Conservation (phyloP, 2,113 vertebrate genomes). For the Trichomycterus rosablanca region DNA sequence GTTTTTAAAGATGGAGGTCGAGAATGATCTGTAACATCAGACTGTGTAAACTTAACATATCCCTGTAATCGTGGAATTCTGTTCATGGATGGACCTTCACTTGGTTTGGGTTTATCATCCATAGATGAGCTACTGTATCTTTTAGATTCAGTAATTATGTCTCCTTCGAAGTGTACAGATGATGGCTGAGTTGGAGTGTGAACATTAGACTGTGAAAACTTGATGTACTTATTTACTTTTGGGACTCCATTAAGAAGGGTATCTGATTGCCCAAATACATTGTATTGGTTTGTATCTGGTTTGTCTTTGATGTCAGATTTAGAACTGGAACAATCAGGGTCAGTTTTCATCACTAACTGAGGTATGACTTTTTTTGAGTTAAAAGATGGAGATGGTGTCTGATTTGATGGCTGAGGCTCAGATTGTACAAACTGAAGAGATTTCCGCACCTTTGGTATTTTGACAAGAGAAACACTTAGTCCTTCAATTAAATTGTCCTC, state of each 20-base stretch:
- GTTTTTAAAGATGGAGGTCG: not conserved
- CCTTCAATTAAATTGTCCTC: constrained; percentile 1
- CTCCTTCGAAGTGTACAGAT: no score
- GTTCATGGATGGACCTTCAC: no score
- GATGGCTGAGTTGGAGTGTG: not conserved
- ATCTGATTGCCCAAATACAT: not conserved
- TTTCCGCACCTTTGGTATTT: constrained; percentile 27
- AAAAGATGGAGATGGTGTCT: not conserved
- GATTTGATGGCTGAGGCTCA: not conserved
- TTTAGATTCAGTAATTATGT: no score
- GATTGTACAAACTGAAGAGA: constrained; percentile 17
- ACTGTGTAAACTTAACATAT: no score
- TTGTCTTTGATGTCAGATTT: not conserved
- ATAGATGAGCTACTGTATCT: no score
- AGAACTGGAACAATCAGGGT: not conserved
- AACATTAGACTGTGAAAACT: constrained; percentile 8
- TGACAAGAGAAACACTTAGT: not conserved
- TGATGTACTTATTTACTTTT: constrained; percentile 21
- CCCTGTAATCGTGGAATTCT: no score
- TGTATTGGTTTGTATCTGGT: not conserved
- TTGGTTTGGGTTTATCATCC: no score
- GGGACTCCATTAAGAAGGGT: not conserved
- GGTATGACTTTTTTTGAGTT: no score
- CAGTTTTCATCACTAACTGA: no score
- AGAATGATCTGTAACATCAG: not conserved